Evolutionary conservation across 2,113 vertebrate genomes (phyloP).

Genomic region (Nerophis ophidion): DNA sequence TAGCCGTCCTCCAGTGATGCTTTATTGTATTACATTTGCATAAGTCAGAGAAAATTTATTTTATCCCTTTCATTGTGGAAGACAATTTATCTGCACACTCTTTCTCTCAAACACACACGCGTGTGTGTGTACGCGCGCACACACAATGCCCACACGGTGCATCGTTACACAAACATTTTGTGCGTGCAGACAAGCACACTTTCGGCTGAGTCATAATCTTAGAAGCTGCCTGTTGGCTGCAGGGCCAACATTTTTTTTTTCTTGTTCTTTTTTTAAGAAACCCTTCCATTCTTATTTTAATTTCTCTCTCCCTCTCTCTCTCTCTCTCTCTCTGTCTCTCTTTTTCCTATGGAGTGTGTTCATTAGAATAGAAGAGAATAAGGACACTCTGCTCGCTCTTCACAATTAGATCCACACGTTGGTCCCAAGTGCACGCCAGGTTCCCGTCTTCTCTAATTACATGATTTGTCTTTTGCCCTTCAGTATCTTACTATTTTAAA

Average conservation of each 20-base stretch:
- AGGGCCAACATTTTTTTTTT: slow-evolving; percentile 22
- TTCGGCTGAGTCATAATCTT: slow-evolving; percentile 43
- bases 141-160: slow-evolving; percentile 10
- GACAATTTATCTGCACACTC: slow-evolving; percentile 15
- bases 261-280: slow-evolving; percentile 14
- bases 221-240: slow-evolving; percentile 34
- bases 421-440: slow-evolving; percentile 1
- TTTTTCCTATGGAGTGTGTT: slow-evolving; percentile 37
- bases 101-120: background rate
- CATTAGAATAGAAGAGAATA: slow-evolving; percentile 39
- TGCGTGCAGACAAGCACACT: slow-evolving; percentile 23
- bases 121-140: background rate
- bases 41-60: slow-evolving; percentile 27
- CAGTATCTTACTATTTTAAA: slow-evolving; percentile 16
- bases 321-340: slow-evolving; percentile 14
- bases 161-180: slow-evolving; percentile 14
- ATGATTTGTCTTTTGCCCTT: slow-evolving; percentile 7
- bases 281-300: slow-evolving; percentile 33
- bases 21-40: slow-evolving; percentile 35
- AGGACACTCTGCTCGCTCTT: slow-evolving; percentile 26
- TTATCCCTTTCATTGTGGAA: slow-evolving; percentile 18
- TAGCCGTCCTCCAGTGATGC: slow-evolving; percentile 16
- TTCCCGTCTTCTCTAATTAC: slow-evolving; percentile 29
- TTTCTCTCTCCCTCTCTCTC: slow-evolving; percentile 19
- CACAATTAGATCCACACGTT: slow-evolving; percentile 33